These are phyloP conservation scores for Emydura subglobosa DNA, from an alignment of 2,113 vertebrate species.

Conservation along the genomic window DNA sequence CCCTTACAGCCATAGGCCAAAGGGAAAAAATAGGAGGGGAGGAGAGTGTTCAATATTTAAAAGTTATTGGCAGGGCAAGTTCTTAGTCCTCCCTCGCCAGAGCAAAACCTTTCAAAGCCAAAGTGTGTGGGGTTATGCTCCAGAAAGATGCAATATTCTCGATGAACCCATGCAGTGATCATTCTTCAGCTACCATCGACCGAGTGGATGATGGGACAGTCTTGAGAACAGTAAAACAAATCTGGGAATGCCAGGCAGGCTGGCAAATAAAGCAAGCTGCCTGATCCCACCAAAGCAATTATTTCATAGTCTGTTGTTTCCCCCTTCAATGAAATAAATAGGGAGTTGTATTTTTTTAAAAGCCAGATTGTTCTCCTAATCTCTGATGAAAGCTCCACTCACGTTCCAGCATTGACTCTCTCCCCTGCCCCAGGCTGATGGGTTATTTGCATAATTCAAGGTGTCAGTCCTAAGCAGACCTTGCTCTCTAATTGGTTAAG, in stretches of 20 bases:
- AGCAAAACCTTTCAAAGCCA: background rate
- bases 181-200: rapidly evolving
- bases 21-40: too few species aligned
- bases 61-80: too few species aligned
- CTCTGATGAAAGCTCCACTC: background rate
- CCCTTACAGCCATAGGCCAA: too few species aligned
- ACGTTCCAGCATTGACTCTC: background rate
- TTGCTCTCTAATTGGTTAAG: background rate
- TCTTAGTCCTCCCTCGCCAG: background rate
- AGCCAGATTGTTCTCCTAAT: background rate
- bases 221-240: background rate
- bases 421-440: background rate
- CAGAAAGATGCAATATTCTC: background rate
- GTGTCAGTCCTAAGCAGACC: background rate
- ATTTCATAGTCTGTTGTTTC: too few species aligned
- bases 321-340: background rate
- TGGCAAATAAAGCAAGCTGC: background rate
- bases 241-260: background rate
- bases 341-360: background rate
- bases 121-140: background rate
- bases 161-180: background rate
- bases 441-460: background rate
- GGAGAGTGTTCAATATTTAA: too few species aligned
- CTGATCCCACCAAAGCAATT: background rate
- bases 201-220: background rate